These are phyloP conservation scores for Drosophila subsilvestris DNA, from an alignment of 2,888 invertebrate genomes.

Conservation along the genomic window DNA sequence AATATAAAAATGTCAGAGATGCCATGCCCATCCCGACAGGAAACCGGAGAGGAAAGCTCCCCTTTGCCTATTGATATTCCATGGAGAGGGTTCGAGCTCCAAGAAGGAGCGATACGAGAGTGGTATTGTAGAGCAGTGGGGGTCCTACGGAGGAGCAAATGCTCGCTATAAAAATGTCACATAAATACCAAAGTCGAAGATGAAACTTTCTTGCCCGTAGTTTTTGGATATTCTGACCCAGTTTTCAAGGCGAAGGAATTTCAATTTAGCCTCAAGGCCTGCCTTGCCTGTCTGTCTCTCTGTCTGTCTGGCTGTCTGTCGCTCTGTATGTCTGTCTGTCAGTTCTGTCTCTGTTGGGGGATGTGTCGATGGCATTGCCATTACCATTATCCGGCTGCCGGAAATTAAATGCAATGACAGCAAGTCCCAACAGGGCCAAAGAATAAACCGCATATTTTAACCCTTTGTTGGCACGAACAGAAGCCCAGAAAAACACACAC, in stretches of 20 bases:
- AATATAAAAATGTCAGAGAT: slow-evolving; percentile 57
- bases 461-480: slow-evolving; percentile 66
- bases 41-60: slow-evolving; percentile 29
- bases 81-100: slow-evolving; percentile 20
- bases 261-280: slow-evolving; percentile 58
- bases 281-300: slow-evolving; percentile 20
- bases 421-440: slow-evolving; percentile 58
- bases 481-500: slow-evolving; percentile 2
- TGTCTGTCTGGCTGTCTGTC: background rate
- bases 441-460: slow-evolving; percentile 53
- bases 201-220: slow-evolving; percentile 38
- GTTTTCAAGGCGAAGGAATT: slow-evolving; percentile 58
- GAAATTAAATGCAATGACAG: slow-evolving; percentile 76
- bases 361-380: slow-evolving; percentile 43
- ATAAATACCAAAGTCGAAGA: slow-evolving; percentile 75
- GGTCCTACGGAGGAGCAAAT: slow-evolving; percentile 46
- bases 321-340: background rate
- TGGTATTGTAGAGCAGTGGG: slow-evolving; percentile 24
- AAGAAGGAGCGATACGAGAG: background rate
- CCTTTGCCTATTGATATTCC: slow-evolving; percentile 36
- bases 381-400: slow-evolving; percentile 61
- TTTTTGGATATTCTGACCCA: slow-evolving; percentile 47
- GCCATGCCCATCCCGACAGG: slow-evolving; percentile 27
- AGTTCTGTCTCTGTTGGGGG: slow-evolving; percentile 34
- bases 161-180: slow-evolving; percentile 73